Conservation (phyloP, 2,113 vertebrate genomes). For the Phrynosoma blainvillii region DNA sequence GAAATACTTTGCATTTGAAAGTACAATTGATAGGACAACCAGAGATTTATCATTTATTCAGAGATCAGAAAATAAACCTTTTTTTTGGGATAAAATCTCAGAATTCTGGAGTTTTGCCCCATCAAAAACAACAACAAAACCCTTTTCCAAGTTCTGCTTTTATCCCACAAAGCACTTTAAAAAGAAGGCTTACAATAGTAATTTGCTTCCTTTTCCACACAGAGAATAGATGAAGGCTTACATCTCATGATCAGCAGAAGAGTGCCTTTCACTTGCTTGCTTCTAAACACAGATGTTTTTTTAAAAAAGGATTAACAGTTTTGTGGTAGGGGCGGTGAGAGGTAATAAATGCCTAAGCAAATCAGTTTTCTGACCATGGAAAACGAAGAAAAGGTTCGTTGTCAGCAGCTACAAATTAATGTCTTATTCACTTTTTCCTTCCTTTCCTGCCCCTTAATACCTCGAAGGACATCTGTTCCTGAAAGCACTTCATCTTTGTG, state of each 20-base stretch:
- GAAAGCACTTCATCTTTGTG: constrained; percentile 28
- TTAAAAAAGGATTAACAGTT: constrained; percentile 48
- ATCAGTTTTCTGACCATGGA: constrained; percentile 25
- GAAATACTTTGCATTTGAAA: not conserved
- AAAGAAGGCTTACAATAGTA: not conserved
- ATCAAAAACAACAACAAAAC: too few relatives aligned
- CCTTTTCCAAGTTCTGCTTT: too few relatives aligned
- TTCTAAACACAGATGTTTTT: not conserved
- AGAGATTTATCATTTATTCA: too few relatives aligned
- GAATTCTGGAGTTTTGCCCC: too few relatives aligned
- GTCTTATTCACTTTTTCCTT: constrained; percentile 29
- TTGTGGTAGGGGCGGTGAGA: not conserved
- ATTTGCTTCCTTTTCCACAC: not conserved
- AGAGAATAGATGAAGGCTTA: not conserved
- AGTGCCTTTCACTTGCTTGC: not conserved
- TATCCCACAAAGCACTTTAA: too few relatives aligned
- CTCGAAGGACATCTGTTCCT: constrained; percentile 46
- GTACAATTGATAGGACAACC: too few relatives aligned
- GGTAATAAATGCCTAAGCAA: constrained; percentile 34
- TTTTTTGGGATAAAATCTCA: too few relatives aligned
- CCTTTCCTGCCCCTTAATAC: constrained; percentile 41
- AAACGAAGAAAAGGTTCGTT: constrained; percentile 19
- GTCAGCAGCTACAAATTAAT: constrained; percentile 50
- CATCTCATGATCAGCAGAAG: not conserved
- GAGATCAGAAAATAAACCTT: too few relatives aligned